A percentile compares a stretch with the other conserved stretches of the same genome.
Evolutionary conservation across 1,140 invertebrate species (phyloP).

Genomic region (Dufourea novaeangliae): DNA sequence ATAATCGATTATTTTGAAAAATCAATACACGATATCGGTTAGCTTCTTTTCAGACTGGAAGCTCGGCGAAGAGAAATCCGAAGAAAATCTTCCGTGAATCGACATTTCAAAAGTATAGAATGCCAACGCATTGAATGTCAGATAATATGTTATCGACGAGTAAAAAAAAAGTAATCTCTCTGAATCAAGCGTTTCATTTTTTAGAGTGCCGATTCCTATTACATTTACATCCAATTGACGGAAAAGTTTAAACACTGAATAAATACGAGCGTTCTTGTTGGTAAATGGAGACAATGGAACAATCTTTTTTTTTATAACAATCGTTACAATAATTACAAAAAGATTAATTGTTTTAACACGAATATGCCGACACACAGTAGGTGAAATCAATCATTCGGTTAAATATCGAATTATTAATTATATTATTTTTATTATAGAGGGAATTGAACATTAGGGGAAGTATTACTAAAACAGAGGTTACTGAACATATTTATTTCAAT

Average conservation of each 20-base stretch:
- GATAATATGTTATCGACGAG: conserved; percentile 2
- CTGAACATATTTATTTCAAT: not conserved
- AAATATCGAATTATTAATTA: not conserved
- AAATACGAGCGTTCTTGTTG: not conserved
- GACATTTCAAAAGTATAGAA: not conserved
- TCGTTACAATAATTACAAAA: not conserved
- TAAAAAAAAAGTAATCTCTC: not conserved
- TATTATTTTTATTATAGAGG: not conserved
- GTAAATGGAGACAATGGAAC: not conserved
- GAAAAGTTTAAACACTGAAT: not conserved
- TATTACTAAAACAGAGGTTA: not conserved
- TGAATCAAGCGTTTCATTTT: conserved; percentile 22
- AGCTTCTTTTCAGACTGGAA: not conserved
- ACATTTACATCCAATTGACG: not conserved
- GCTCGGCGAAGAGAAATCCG: not conserved
- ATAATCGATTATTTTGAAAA: not conserved
- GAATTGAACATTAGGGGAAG: not conserved
- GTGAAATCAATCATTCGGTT: not conserved
- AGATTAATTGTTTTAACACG: not conserved
- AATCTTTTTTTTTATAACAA: not conserved
- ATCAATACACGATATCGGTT: not conserved
- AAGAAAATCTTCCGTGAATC: no score
- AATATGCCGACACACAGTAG: not conserved
- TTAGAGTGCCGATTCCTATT: conserved; percentile 28
- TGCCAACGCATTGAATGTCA: not conserved